Conservation (phyloP, 2,113 vertebrate species). For the Mastomys coucha region DNA sequence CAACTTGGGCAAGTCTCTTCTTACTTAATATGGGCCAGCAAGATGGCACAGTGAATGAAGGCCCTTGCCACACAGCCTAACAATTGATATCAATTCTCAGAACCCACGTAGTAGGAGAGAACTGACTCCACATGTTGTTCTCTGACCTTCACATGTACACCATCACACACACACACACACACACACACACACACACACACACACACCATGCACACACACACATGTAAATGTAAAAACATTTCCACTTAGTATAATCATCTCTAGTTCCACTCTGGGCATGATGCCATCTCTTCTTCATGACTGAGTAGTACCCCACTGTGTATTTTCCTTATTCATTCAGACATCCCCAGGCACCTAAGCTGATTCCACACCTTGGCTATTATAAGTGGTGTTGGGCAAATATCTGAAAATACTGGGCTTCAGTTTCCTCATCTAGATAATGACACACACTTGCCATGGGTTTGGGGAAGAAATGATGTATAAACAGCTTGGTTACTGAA, state of each 20-base stretch:
- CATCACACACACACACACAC: neutral
- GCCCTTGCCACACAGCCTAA: neutral
- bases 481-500: neutral
- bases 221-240: neutral
- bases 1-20: neutral
- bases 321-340: neutral
- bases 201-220: neutral
- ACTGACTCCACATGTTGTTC: no score
- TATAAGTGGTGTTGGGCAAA: neutral
- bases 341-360: neutral
- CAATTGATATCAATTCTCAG: neutral
- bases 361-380: neutral
- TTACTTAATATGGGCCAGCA: neutral
- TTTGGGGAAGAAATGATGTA: neutral
- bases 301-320: neutral
- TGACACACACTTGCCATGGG: neutral
- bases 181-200: neutral
- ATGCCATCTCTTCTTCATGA: neutral
- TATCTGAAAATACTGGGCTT: neutral
- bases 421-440: neutral
- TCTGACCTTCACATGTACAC: neutral
- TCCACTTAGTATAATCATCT: neutral
- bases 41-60: neutral
- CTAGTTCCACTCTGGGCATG: neutral
- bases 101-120: neutral